A percentile compares a stretch with the other conserved stretches of the same genome.
phyloP scores from a whole-genome alignment of 1,140 invertebrate genomes.

The Cotesia chilonis region DNA sequence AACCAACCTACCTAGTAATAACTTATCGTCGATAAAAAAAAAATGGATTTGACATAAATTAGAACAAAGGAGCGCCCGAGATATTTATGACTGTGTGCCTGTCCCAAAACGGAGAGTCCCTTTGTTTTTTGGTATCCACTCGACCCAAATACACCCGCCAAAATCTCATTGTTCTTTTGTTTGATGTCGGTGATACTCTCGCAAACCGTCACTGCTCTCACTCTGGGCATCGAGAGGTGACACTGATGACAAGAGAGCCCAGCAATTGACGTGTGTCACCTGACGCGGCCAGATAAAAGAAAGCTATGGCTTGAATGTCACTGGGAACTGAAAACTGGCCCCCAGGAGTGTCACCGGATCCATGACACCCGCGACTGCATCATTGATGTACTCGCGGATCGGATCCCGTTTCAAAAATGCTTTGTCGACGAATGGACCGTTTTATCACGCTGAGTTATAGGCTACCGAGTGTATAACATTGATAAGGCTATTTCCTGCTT shows the following conservation, averaged over 20 bases:
- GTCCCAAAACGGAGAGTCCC: too few species aligned
- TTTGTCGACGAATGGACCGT: constrained; percentile 32
- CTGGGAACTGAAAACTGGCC: neutral
- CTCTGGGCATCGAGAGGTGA: neutral
- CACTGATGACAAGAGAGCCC: neutral
- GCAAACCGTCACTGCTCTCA: too few species aligned
- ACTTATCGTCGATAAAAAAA: too few species aligned
- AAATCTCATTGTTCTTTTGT: too few species aligned
- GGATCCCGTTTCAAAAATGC: constrained; percentile 33
- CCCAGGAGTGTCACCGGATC: neutral
- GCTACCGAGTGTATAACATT: constrained; percentile 31
- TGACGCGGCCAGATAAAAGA: constrained; percentile 30
- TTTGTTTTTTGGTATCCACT: too few species aligned
- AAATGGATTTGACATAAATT: too few species aligned
- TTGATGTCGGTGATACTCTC: too few species aligned
- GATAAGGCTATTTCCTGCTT: constrained; percentile 33
- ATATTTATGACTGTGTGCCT: too few species aligned
- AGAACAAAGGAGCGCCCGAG: too few species aligned
- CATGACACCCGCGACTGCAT: neutral
- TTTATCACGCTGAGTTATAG: constrained; percentile 33
- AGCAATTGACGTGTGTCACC: constrained; percentile 6
- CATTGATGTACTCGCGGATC: neutral
- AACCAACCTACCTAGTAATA: too few species aligned
- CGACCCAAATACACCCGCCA: too few species aligned
- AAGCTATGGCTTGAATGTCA: neutral